A percentile compares a stretch with the other conserved stretches of the same genome.
Conservation (phyloP, 1,140 invertebrate genomes). For the Antheraea pernyi region DNA sequence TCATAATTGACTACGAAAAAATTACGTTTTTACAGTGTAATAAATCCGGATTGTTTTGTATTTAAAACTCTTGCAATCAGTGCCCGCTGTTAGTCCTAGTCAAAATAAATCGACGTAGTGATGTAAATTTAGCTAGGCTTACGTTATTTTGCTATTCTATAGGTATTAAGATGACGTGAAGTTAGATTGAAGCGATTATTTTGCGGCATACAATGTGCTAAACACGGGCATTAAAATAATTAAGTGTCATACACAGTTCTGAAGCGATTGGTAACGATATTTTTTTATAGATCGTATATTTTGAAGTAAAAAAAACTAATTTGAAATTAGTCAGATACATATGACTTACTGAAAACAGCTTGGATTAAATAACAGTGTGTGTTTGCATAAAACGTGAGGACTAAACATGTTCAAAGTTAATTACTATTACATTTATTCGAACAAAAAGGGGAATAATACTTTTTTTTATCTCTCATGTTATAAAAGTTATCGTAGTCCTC, state of each 20-base stretch:
- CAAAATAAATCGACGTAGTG: constrained; percentile 53
- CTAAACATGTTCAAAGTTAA: too few species aligned
- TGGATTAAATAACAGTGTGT: too few species aligned
- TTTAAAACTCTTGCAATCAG: constrained; percentile 26
- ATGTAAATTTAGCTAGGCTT: constrained; percentile 51
- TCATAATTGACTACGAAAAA: not conserved
- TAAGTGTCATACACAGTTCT: not conserved
- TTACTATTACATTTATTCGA: too few species aligned
- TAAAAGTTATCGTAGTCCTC: too few species aligned
- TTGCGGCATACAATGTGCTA: not conserved
- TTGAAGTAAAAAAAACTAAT: too few species aligned
- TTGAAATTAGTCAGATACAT: too few species aligned
- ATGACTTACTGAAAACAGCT: too few species aligned
- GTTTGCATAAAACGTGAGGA: too few species aligned
- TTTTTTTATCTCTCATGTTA: too few species aligned
- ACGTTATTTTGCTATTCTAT: constrained; percentile 39
- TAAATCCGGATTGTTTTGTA: not conserved
- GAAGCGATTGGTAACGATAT: not conserved
- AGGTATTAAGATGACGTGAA: not conserved
- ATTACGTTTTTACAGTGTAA: not conserved
- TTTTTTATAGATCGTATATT: not conserved
- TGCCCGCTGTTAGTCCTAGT: constrained; percentile 51
- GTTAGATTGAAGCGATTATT: not conserved
- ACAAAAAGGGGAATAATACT: too few species aligned
- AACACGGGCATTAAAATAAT: not conserved